Conservation (phyloP, 2,797 vertebrate species). For the Periophthalmus magnuspinnatus region DNA sequence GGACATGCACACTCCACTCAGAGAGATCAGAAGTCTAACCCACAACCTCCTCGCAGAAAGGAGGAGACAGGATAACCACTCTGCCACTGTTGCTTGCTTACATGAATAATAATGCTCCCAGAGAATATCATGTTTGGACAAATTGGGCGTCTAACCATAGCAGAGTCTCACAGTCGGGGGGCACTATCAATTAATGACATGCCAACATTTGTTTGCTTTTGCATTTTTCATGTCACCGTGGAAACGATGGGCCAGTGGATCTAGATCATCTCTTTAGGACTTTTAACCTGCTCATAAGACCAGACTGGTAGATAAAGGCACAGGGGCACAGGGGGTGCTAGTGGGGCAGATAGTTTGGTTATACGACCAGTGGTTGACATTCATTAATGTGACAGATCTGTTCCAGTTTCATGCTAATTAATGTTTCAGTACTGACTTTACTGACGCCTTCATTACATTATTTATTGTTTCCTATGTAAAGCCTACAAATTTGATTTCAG, state of each 20-base stretch:
- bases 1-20: no score
- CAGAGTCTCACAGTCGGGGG: conserved; percentile 13
- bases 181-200: conserved; percentile 67
- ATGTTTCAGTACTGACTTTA: no score
- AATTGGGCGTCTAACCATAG: not conserved
- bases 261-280: not conserved
- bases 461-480: no score
- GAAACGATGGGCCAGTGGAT: conserved; percentile 30
- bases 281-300: not conserved
- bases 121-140: not conserved
- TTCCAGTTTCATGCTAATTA: no score
- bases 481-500: no score
- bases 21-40: not conserved
- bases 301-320: not conserved
- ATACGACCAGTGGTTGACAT: not conserved
- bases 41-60: not conserved
- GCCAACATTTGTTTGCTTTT: conserved; percentile 62
- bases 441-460: no score
- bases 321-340: not conserved
- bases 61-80: not conserved
- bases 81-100: not conserved
- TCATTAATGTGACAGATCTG: no score
- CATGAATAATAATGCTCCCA: not conserved
- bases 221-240: conserved; percentile 60
- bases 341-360: not conserved